Percentiles rank a stretch among this genome's conserved stretches.
Conservation (phyloP, 2,113 vertebrate genomes). For the Lathamus discolor region DNA sequence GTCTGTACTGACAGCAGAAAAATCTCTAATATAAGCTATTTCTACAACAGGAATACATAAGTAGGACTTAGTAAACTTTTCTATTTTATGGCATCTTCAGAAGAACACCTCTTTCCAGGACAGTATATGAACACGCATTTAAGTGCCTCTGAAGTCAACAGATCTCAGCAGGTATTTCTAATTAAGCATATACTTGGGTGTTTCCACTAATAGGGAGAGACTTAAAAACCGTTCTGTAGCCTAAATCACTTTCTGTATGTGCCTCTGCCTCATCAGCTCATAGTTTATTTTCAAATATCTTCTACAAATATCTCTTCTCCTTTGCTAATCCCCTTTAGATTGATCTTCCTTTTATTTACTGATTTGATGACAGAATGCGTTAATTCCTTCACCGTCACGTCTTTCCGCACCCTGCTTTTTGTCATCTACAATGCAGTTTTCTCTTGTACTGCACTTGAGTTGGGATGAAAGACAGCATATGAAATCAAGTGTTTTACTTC, state of each 20-base stretch:
- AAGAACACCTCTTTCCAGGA: background rate
- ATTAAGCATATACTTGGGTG: background rate
- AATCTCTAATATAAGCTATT: constrained; percentile 21
- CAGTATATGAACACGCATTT: background rate
- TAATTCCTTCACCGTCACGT: background rate
- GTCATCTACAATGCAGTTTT: background rate
- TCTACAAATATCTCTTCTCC: background rate
- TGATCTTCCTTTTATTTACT: constrained; percentile 2
- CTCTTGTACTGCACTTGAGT: background rate
- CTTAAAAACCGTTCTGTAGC: background rate
- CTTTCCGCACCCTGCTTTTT: background rate
- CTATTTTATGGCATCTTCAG: background rate
- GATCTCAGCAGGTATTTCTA: background rate
- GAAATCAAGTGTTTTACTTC: constrained; percentile 13
- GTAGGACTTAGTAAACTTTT: background rate
- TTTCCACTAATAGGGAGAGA: background rate
- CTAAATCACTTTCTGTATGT: background rate
- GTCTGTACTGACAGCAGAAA: constrained; percentile 3
- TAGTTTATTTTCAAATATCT: background rate
- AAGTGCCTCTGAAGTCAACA: background rate
- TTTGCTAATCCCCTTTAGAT: background rate
- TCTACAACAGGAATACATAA: constrained; percentile 18
- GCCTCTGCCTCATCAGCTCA: background rate
- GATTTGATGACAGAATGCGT: background rate
- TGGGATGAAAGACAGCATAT: background rate